A percentile compares a stretch with the other conserved stretches of the same genome.
phyloP scores from a whole-genome alignment of 2,888 invertebrate genomes.

The Athalia cordata region DNA sequence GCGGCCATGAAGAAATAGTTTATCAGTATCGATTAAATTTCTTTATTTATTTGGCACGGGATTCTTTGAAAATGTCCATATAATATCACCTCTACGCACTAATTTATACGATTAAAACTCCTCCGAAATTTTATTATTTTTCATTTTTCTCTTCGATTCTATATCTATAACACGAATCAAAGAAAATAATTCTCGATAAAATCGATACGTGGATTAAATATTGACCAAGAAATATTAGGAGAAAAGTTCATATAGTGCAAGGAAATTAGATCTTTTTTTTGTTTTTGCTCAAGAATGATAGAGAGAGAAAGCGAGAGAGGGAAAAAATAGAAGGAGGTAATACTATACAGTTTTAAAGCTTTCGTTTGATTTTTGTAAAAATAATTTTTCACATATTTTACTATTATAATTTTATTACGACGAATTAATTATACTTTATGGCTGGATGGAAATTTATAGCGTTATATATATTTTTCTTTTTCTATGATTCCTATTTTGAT shows the following conservation, averaged over 20 bases:
- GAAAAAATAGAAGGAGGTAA: neutral
- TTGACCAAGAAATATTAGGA: too few relatives aligned
- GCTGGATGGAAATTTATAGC: constrained; percentile 32
- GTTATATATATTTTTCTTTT: neutral
- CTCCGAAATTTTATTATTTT: too few relatives aligned
- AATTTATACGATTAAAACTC: neutral
- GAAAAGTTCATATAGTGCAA: too few relatives aligned
- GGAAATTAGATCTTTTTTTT: too few relatives aligned
- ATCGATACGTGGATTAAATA: too few relatives aligned
- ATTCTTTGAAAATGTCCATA: constrained; percentile 15
- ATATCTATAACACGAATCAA: too few relatives aligned
- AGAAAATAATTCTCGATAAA: too few relatives aligned
- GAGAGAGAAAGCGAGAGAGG: constrained; percentile 3
- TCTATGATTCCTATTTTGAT: constrained; percentile 1
- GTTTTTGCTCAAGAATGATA: neutral
- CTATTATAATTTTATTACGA: constrained; percentile 5
- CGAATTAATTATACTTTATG: constrained; percentile 14
- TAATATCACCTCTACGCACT: neutral
- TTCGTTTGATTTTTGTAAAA: neutral
- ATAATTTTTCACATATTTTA: neutral
- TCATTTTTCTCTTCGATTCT: neutral
- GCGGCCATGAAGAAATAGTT: neutral
- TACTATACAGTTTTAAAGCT: constrained; percentile 17
- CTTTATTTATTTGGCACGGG: constrained; percentile 37
- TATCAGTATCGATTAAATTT: constrained; percentile 6